Evolutionary conservation across 30 jellyfish, hydroid and myxozoan species (phyloP).

Genomic region (Mastigias papua): DNA sequence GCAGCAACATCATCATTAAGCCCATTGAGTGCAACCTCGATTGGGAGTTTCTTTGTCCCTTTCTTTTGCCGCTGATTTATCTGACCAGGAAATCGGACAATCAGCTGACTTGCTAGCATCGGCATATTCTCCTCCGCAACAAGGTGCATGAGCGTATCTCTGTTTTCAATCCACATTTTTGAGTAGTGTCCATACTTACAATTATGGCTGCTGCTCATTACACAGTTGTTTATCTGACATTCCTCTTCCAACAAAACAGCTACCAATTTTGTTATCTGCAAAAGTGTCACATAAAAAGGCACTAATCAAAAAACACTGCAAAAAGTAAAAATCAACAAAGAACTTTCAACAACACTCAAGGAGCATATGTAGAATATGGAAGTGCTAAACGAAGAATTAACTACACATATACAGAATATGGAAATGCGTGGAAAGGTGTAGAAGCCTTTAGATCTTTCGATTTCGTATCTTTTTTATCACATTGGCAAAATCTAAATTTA

Average conservation of each 20-base stretch:
- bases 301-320: too few species aligned
- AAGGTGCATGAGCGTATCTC: slow-evolving; percentile 73
- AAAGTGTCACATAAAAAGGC: neutral
- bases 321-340: too few species aligned
- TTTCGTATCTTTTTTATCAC: too few species aligned
- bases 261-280: slow-evolving; percentile 56
- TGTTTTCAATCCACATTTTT: slow-evolving; percentile 5
- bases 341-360: too few species aligned
- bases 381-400: too few species aligned
- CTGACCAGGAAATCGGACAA: slow-evolving; percentile 66
- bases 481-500: too few species aligned
- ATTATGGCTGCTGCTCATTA: slow-evolving; percentile 5
- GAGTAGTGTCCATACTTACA: slow-evolving; percentile 37
- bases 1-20: slow-evolving; percentile 83
- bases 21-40: slow-evolving; percentile 69
- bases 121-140: slow-evolving; percentile 82
- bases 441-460: too few species aligned
- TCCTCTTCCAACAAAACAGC: slow-evolving; percentile 41
- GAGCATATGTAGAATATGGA: too few species aligned
- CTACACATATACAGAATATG: too few species aligned
- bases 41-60: slow-evolving; percentile 52
- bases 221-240: slow-evolving; percentile 13
- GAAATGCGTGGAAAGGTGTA: too few species aligned
- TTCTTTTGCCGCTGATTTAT: slow-evolving; percentile 53
- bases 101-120: slow-evolving; percentile 40